Conservation (phyloP, 2,113 vertebrate genomes). For the Hypomesus transpacificus region DNA sequence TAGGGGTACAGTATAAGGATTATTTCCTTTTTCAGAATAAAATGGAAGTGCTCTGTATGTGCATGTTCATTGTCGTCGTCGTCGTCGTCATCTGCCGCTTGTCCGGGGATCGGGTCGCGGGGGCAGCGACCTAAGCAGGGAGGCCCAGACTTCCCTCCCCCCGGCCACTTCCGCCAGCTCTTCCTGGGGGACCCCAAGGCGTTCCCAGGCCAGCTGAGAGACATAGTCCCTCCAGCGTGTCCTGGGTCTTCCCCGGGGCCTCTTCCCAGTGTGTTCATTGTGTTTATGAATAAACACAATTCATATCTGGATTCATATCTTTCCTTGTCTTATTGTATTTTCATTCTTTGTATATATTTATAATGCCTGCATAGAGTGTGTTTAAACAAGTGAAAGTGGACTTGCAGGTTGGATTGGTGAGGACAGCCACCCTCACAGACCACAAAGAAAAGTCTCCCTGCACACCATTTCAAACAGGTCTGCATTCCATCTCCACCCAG, state of each 20-base stretch:
- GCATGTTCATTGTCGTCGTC: neutral
- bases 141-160: too few relatives aligned
- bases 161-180: too few relatives aligned
- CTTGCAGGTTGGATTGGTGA: constrained; percentile 6
- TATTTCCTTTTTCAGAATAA: constrained; percentile 48
- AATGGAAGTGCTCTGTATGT: constrained; percentile 15
- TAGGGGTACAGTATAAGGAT: constrained; percentile 11
- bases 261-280: neutral
- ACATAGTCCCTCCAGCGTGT: too few relatives aligned
- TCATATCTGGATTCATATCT: neutral
- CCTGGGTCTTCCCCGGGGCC: too few relatives aligned
- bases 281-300: neutral
- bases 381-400: constrained; percentile 1
- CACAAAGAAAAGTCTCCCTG: neutral
- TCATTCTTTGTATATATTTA: neutral
- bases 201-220: too few relatives aligned
- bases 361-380: constrained; percentile 8
- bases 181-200: too few relatives aligned
- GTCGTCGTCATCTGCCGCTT: too few relatives aligned
- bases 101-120: too few relatives aligned
- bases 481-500: neutral
- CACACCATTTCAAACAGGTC: neutral
- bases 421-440: constrained; percentile 23
- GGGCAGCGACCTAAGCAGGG: too few relatives aligned
- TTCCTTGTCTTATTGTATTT: neutral